These are phyloP conservation scores for Drosophila tanythrix DNA, from an alignment of 2,888 invertebrate genomes.

Conservation along the genomic window DNA sequence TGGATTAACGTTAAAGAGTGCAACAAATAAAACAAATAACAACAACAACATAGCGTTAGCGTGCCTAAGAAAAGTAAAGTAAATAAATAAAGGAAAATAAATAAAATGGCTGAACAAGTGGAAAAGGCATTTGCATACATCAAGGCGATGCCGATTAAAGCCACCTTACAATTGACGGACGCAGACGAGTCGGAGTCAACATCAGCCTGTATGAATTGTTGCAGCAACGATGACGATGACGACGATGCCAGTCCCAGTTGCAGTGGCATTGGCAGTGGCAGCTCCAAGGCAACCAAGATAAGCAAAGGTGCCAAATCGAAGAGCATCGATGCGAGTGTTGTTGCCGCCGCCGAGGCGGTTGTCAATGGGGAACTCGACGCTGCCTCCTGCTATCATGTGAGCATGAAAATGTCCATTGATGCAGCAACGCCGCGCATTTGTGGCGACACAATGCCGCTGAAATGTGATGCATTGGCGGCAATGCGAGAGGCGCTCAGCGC, in stretches of 20 bases:
- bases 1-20: constrained; percentile 29
- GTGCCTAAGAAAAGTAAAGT: constrained; percentile 5
- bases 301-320: constrained; percentile 40
- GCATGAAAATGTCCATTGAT: constrained; percentile 74
- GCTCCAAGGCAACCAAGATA: constrained; percentile 25
- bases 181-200: constrained; percentile 12
- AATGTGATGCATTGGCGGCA: constrained; percentile 63
- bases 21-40: constrained; percentile 27
- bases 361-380: constrained; percentile 70
- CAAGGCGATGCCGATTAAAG: constrained; percentile 51
- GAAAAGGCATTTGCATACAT: constrained; percentile 59
- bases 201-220: constrained; percentile 42
- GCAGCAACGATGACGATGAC: constrained; percentile 33
- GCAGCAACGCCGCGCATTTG: constrained; percentile 60
- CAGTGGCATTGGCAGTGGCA: constrained; percentile 9
- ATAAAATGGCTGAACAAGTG: constrained; percentile 67
- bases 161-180: constrained; percentile 40
- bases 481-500: constrained; percentile 57
- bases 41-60: constrained; percentile 12
- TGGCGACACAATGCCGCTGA: constrained; percentile 57
- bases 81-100: constrained; percentile 23
- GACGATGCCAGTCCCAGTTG: constrained; percentile 36
- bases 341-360: constrained; percentile 56
- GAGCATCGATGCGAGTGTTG: constrained; percentile 44
- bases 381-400: constrained; percentile 70